phyloP scores from a whole-genome alignment of 2,797 vertebrate species.

The Sylvia borin region DNA sequence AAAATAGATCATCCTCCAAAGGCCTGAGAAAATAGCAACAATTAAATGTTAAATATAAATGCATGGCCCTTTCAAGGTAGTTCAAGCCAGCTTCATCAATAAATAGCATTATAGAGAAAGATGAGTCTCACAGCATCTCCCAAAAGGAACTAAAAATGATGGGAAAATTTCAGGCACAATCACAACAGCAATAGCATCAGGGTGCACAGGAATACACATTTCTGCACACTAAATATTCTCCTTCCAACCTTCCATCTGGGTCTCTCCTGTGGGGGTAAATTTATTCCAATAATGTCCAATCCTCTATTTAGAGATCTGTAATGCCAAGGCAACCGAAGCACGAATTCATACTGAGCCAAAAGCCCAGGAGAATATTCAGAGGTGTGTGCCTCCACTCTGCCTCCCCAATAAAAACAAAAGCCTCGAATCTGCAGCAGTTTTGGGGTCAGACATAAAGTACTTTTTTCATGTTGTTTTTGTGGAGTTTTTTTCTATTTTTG shows the following conservation, averaged over 20 bases:
- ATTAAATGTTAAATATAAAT: background rate
- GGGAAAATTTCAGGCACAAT: background rate
- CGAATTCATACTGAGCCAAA: background rate
- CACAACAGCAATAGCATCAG: background rate
- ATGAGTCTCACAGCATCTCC: background rate
- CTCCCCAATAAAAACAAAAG: background rate
- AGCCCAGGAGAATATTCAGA: background rate
- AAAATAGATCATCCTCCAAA: background rate
- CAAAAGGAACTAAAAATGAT: background rate
- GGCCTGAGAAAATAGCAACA: background rate
- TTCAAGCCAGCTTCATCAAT: background rate
- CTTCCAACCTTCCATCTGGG: background rate
- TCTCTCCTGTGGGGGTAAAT: background rate
- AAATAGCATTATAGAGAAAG: background rate
- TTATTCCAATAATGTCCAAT: background rate
- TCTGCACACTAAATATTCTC: background rate
- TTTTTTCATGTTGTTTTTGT: rapidly evolving
- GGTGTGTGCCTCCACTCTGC: background rate
- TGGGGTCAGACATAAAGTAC: background rate
- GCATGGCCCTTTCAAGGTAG: background rate
- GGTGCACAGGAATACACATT: background rate
- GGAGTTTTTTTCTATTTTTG: background rate
- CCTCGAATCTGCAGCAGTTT: background rate
- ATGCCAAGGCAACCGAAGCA: background rate
- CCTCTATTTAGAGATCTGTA: background rate